Conservation (phyloP, 2,888 invertebrate genomes). For the Iselma pallidipennis region DNA sequence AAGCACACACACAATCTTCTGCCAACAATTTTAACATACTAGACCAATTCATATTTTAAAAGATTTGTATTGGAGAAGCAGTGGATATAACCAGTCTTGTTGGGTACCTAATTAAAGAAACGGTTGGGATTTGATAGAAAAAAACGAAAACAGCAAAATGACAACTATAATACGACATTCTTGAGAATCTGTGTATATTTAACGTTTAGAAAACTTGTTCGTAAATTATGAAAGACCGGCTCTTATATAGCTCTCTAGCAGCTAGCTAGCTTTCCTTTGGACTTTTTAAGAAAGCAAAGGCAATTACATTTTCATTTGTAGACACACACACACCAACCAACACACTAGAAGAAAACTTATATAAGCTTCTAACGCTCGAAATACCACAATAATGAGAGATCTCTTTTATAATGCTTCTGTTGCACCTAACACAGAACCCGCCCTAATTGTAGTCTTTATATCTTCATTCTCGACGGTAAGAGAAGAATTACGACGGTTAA, state of each 20-base stretch:
- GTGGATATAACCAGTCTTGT: not conserved
- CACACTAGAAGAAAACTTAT: not conserved
- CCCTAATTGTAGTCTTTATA: not conserved
- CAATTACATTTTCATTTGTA: not conserved
- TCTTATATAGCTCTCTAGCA: not conserved
- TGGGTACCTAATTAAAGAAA: not conserved
- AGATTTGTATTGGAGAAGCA: too few species aligned
- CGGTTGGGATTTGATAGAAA: not conserved
- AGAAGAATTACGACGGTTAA: not conserved
- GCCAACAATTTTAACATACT: too few species aligned
- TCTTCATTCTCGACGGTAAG: not conserved
- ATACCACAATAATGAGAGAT: not conserved
- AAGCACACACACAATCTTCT: too few species aligned
- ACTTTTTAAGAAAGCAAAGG: not conserved
- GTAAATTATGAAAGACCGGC: not conserved
- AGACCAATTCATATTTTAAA: too few species aligned
- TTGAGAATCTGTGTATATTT: not conserved
- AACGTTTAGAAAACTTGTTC: not conserved
- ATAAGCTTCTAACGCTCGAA: not conserved
- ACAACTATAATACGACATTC: not conserved
- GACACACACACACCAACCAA: too few species aligned
- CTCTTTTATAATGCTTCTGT: not conserved
- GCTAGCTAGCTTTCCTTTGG: not conserved
- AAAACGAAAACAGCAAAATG: not conserved
- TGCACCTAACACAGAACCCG: not conserved